phyloP scores from a whole-genome alignment of 2,888 invertebrate genomes.

The Macrosiphum euphorbiae region DNA sequence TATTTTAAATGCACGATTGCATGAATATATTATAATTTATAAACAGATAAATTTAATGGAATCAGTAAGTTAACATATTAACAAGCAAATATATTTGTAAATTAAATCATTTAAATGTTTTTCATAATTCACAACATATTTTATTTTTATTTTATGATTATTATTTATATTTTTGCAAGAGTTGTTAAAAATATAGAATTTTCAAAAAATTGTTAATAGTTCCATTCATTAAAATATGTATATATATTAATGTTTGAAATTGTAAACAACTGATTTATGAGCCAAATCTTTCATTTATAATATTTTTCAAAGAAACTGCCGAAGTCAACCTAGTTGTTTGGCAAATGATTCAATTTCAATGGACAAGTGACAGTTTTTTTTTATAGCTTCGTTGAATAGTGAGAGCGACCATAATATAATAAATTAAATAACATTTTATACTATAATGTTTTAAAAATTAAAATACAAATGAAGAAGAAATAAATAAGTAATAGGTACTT shows the following conservation, averaged over 20 bases:
- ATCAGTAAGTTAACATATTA: not conserved
- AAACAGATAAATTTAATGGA: not conserved
- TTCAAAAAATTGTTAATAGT: not conserved
- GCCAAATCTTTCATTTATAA: conserved; percentile 44
- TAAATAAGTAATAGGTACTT: not conserved
- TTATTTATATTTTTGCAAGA: not conserved
- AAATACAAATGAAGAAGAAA: not conserved
- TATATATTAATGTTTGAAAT: not conserved
- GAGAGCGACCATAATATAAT: not conserved
- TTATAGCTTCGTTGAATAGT: conserved; percentile 18
- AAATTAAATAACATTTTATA: conserved; percentile 6
- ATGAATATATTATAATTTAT: not conserved
- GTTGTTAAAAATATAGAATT: not conserved
- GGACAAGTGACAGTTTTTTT: conserved; percentile 45
- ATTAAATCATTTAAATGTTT: not conserved
- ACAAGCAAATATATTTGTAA: not conserved
- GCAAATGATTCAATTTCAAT: conserved; percentile 33
- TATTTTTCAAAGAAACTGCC: conserved; percentile 30
- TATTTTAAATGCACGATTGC: not conserved
- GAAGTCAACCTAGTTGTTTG: conserved; percentile 18
- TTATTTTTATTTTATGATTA: not conserved
- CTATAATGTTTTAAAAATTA: not conserved
- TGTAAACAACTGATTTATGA: conserved; percentile 32
- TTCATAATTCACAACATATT: not conserved
- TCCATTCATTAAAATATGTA: conserved; percentile 1